Percentiles rank a stretch among this genome's conserved stretches.
Evolutionary conservation across 2,888 invertebrate species (phyloP).

Genomic region (Xanthorhoe designata): DNA sequence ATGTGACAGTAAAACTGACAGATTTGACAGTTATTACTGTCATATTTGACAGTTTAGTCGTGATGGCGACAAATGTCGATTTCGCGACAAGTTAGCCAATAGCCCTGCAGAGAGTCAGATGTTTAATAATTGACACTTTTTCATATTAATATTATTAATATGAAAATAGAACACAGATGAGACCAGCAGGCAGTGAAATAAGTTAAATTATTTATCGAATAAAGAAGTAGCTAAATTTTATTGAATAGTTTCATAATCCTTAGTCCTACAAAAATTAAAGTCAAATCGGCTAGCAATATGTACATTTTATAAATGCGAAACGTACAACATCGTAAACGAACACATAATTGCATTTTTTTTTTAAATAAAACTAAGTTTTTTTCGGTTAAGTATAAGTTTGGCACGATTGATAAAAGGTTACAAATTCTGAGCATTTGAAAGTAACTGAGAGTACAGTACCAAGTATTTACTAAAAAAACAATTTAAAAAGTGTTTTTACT

Average conservation of each 20-base stretch:
- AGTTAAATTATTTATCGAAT: background rate
- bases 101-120: too few species aligned
- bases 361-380: slow-evolving; percentile 17
- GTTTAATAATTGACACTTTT: too few species aligned
- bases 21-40: too few species aligned
- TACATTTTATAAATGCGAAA: slow-evolving; percentile 41
- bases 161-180: too few species aligned
- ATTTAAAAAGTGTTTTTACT: too few species aligned
- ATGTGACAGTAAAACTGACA: too few species aligned
- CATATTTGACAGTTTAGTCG: too few species aligned
- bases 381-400: slow-evolving; percentile 18
- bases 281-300: slow-evolving; percentile 38
- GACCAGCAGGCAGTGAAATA: too few species aligned
- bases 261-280: slow-evolving; percentile 11
- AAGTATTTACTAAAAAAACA: background rate
- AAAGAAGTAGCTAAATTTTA: too few species aligned
- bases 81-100: too few species aligned
- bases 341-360: slow-evolving; percentile 31
- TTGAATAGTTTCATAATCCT: slow-evolving; percentile 11
- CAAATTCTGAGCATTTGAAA: background rate
- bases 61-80: too few species aligned
- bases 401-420: slow-evolving; percentile 13
- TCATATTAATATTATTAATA: too few species aligned
- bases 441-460: background rate
- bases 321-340: slow-evolving; percentile 36